phyloP scores from a whole-genome alignment of 2,888 invertebrate genomes.

The Tenthredo scrophulariae region DNA sequence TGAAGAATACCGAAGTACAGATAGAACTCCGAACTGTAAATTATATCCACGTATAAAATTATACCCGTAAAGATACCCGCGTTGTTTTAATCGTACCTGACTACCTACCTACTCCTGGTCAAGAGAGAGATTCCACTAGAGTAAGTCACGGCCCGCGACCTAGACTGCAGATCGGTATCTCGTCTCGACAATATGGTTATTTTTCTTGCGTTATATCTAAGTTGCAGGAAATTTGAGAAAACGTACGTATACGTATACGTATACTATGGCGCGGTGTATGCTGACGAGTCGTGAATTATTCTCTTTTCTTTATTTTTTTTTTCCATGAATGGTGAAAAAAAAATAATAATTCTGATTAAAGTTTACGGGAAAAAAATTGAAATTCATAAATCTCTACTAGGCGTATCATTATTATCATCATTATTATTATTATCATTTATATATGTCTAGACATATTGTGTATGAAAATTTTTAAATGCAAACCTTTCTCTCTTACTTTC shows the following conservation, averaged over 20 bases:
- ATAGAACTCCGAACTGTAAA: background rate
- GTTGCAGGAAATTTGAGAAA: constrained; percentile 12
- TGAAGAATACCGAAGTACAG: background rate
- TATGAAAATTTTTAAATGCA: constrained; percentile 31
- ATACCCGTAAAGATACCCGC: background rate
- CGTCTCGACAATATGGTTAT: constrained; percentile 28
- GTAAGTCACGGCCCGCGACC: constrained; percentile 16
- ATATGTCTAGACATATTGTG: constrained; percentile 7
- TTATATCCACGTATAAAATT: background rate
- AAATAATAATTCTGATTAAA: background rate
- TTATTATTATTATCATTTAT: background rate
- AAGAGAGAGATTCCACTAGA: constrained; percentile 21
- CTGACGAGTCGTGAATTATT: background rate
- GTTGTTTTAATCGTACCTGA: background rate
- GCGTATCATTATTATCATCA: background rate
- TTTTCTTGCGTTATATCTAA: background rate
- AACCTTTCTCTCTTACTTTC: constrained; percentile 40
- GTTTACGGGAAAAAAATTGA: background rate
- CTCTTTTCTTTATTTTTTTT: too few species aligned
- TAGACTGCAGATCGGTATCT: constrained; percentile 29
- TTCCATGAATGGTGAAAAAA: too few species aligned
- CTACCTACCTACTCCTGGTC: background rate
- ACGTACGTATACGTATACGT: too few species aligned
- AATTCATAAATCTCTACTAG: background rate
- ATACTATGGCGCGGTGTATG: background rate